These are phyloP conservation scores for Athene noctua DNA, from an alignment of 2,113 vertebrate species.

Conservation along the genomic window DNA sequence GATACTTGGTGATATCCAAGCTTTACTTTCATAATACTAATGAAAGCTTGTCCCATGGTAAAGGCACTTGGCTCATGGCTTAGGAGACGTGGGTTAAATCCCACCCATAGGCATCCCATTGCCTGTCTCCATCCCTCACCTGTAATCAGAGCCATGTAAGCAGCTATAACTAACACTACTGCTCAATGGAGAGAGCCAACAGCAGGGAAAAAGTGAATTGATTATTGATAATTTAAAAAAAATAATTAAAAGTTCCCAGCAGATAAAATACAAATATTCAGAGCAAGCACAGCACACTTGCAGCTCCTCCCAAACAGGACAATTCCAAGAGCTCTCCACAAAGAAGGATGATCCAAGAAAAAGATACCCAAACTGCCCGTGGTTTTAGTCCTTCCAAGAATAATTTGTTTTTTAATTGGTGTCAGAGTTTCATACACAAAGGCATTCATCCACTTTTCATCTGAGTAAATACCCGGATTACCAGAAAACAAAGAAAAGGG, in stretches of 20 bases:
- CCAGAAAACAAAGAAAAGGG: conserved; percentile 29
- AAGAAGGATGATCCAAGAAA: neutral
- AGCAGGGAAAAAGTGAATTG: neutral
- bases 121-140: neutral
- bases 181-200: neutral
- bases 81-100: neutral
- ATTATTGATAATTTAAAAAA: neutral
- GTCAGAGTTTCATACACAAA: neutral
- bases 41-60: neutral
- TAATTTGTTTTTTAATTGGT: neutral
- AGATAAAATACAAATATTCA: neutral
- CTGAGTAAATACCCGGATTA: conserved; percentile 42
- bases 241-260: neutral
- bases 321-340: neutral
- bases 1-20: neutral
- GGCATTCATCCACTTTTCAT: conserved; percentile 8
- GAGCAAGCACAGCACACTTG: neutral
- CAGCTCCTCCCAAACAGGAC: neutral
- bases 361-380: neutral
- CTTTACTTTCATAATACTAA: neutral
- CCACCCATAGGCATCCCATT: neutral
- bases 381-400: neutral
- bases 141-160: neutral
- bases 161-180: neutral
- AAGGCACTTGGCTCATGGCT: neutral